Evolutionary conservation across 2,797 vertebrate genomes (phyloP).

Genomic region (Spinibarbus caldwelli): DNA sequence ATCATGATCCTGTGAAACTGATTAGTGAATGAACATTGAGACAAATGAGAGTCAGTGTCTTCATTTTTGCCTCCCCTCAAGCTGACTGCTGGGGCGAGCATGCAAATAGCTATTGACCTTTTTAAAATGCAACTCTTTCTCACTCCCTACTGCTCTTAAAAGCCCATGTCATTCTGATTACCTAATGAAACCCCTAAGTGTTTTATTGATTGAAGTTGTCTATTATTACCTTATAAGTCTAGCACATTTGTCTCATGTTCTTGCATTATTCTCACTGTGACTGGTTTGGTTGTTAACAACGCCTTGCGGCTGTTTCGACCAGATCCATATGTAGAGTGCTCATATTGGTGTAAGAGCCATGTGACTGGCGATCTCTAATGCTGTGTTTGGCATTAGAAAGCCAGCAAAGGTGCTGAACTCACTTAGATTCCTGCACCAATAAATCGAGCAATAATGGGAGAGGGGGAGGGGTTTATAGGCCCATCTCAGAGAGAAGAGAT

Average conservation of each 20-base stretch:
- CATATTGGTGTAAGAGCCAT: constrained; percentile 59
- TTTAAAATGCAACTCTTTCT: constrained; percentile 65
- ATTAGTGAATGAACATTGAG: constrained; percentile 24
- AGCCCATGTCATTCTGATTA: constrained; percentile 79
- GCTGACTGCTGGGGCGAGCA: constrained; percentile 57
- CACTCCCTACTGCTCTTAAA: constrained; percentile 65
- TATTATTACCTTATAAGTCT: constrained; percentile 38
- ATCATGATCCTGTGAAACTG: constrained; percentile 10
- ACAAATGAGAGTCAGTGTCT: not conserved
- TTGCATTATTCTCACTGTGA: not conserved
- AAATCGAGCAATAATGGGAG: constrained; percentile 62
- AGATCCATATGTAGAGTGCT: constrained; percentile 67
- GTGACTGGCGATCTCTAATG: constrained; percentile 12
- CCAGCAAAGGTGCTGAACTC: constrained; percentile 23
- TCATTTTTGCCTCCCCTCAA: constrained; percentile 37
- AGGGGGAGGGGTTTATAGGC: constrained; percentile 58
- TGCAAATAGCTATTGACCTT: constrained; percentile 77
- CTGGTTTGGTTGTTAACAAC: constrained; percentile 69
- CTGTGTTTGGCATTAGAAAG: constrained; percentile 19
- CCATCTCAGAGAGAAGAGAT: not conserved
- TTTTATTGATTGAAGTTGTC: constrained; percentile 68
- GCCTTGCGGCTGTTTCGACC: constrained; percentile 55
- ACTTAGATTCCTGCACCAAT: constrained; percentile 49
- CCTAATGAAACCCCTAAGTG: constrained; percentile 79
- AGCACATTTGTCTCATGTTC: constrained; percentile 67